Base-by-base conservation (phyloP, 2,113 vertebrate genomes). In the Perca flavescens region DNA sequence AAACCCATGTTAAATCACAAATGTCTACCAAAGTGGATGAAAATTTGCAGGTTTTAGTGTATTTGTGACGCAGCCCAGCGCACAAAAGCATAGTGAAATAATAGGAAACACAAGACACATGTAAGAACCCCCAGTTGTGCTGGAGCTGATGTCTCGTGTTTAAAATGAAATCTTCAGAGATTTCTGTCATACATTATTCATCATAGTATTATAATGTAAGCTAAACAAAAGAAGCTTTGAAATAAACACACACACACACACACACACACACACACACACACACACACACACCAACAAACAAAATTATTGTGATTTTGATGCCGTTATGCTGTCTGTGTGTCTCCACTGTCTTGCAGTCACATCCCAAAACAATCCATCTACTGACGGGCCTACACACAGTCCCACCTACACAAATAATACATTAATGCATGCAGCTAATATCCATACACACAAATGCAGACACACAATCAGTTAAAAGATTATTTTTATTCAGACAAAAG, bases 101-200 rank as follows among this genome's bases (percentile, higher is more conserved):
- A 82, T 13, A 83, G 5, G 12, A 11, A 79, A 68, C 62, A 56
- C 5, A 52, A 28, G 19, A 67, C 57, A 60, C 54, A 36, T 49
- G 25, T 52, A 71, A 56, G 6, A 73, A 28, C 28, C 74, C 34
- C 69, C 16, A 61, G 65, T 66, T 4, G 31, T 49, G 28, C 56
- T 9, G 4, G 5, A 74, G 64, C 50, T 57, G 49, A 70, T 72
- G 58, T 76, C 79, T 79, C 71, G 34, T 86, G 86, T 79, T 82
- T 82, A 87, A 89, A 40, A 85, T 82, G 12, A 82, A 86, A 77
- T 85, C 70, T 76, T 79, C 12, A 68, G 81, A 86, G 69, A 85
- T 82, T 85, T 68, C 53, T 74, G 46, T 57, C 28, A 90, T 92
- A 22, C 34, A 90, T 92, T 84, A 90, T 93, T 92, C 84, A 92